Percentiles rank a stretch among this genome's conserved stretches.
These are phyloP conservation scores for Odontocerum albicorne DNA, from an alignment of 2,888 invertebrate species.

Conservation along the genomic window DNA sequence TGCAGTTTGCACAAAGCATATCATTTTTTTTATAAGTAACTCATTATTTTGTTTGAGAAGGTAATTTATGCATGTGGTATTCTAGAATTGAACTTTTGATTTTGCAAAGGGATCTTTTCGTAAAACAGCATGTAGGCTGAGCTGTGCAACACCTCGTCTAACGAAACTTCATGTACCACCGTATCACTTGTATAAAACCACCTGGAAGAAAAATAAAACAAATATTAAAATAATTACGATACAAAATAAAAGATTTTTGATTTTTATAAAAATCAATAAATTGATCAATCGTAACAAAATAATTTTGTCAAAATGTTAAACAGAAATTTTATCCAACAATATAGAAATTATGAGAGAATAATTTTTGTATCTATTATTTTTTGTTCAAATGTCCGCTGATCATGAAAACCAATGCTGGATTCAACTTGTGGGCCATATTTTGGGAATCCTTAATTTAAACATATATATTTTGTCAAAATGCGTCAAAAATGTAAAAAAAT, in stretches of 20 bases:
- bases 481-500: no score
- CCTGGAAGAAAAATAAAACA: constrained; percentile 47
- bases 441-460: no score
- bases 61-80: constrained; percentile 15
- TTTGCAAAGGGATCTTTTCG: constrained; percentile 57
- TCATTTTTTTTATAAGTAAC: no score
- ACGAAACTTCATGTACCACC: constrained; percentile 76
- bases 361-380: no score
- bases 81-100: constrained; percentile 18
- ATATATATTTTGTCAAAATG: no score
- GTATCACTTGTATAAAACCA: constrained; percentile 91
- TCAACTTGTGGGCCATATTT: no score
- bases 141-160: constrained; percentile 80
- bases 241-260: no score
- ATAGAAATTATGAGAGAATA: no score
- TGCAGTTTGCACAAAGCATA: no score
- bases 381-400: no score
- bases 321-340: constrained; percentile 10
- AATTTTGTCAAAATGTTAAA: background rate
- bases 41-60: background rate
- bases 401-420: no score
- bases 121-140: constrained; percentile 94
- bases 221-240: no score
- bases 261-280: background rate
- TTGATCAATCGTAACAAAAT: background rate